Percentiles rank a stretch among this genome's conserved stretches.
phyloP scores from a whole-genome alignment of 2,113 vertebrate species.

The Mustela nigripes region DNA sequence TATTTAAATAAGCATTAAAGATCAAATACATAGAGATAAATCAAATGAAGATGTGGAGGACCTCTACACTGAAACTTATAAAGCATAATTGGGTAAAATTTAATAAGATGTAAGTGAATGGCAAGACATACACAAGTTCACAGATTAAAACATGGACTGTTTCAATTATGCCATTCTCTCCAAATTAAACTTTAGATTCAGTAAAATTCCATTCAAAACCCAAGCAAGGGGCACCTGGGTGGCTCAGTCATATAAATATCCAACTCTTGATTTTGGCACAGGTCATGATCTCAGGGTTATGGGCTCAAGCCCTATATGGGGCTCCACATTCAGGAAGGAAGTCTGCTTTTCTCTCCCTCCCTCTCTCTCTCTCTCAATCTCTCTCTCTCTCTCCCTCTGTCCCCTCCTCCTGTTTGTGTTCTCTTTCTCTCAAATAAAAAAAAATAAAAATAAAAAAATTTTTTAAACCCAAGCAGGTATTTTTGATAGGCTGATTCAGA shows the following conservation, averaged over 20 bases:
- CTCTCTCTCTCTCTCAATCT: too few relatives aligned
- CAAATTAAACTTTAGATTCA: background rate
- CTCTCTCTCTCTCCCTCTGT: too few relatives aligned
- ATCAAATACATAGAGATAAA: background rate
- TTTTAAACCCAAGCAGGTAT: background rate
- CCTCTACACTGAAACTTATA: background rate
- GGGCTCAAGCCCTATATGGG: too few relatives aligned
- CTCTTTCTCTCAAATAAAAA: background rate
- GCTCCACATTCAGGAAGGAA: background rate
- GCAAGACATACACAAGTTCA: background rate
- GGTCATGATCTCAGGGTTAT: too few relatives aligned
- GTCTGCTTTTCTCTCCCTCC: too few relatives aligned
- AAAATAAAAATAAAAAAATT: background rate
- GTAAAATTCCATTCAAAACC: background rate
- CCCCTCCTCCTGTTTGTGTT: too few relatives aligned
- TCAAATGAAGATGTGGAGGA: background rate
- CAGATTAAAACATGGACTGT: background rate
- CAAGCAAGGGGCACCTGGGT: too few relatives aligned
- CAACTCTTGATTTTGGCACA: too few relatives aligned
- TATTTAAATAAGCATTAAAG: background rate
- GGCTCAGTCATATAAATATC: too few relatives aligned
- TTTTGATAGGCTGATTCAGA: background rate
- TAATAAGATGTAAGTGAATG: background rate
- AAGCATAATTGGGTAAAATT: background rate
- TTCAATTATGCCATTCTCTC: background rate